Base-by-base conservation (phyloP, 2,888 invertebrate species). In the Esperia sulphurella region DNA sequence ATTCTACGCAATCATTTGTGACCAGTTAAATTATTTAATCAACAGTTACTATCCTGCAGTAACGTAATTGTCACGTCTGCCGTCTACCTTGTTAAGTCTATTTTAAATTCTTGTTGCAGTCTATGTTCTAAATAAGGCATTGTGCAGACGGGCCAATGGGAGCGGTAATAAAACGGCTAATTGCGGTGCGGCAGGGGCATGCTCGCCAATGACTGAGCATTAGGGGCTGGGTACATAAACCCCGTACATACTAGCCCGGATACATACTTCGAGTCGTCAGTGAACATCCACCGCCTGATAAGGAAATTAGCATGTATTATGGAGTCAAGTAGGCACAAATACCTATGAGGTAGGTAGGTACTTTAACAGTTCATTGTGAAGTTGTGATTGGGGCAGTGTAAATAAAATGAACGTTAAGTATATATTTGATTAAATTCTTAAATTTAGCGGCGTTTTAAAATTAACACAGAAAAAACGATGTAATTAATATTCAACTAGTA, bases 181-280 rank as follows among this genome's bases (percentile, higher is more conserved):
- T 88, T 88, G 82, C 70, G 57, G 47, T 29, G 57, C 48, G 63
- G 65, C 54, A 73, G 81, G 83, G 83, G 84, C 79, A 82, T 72
- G 77, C 84, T 86, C 82, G 62, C 84, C 83, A 86, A 83, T 87
- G 86, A 79, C 54, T 85, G 70, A 81, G 89, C 89, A 86, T 89
- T 88, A 85, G 87, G 86, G 83, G 73, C 63, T 21, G 21, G 12
- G 21, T 46, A 46, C n/a, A 33, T 44, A 14, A 7, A 9, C 30
- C 28, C 8, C 7, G 28, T 13, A 37, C 28, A 37, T 37, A 30
- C 12, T 10, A 8, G 12, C 10, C 10, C 21, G 28, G n/a, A n/a
- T 35, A n/a, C n/a, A n/a, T 35, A n/a, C 35, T n/a, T n/a, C 10
- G 35, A 3, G 35, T n/a, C 5, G 10, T 10, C 28, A 5, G 14